Conservation (phyloP, 2,797 vertebrate genomes). For the Cyclopterus lumpus region DNA sequence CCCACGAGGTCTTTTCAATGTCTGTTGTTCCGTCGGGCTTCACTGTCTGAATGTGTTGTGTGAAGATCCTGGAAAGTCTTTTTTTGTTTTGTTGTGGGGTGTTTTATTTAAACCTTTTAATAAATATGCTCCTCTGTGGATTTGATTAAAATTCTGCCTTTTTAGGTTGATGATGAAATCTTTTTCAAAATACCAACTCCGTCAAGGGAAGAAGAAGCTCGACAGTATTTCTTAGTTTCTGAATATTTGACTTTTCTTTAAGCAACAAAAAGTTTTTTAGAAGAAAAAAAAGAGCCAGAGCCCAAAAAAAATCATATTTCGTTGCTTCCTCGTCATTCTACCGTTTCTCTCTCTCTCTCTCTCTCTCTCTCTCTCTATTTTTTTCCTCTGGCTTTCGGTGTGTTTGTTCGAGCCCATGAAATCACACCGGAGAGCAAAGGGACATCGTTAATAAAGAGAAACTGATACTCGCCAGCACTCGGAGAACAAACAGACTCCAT, state of each 20-base stretch:
- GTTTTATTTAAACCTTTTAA: not conserved
- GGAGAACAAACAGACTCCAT: conserved; percentile 69
- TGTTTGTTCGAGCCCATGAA: conserved; percentile 29
- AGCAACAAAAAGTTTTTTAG: not conserved
- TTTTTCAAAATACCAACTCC: conserved; percentile 10
- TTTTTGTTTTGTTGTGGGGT: not conserved
- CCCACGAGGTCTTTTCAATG: conserved; percentile 29
- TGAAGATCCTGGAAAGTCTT: conserved; percentile 1
- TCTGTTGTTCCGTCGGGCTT: conserved; percentile 44
- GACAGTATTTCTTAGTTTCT: not conserved
- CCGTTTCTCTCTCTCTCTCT: not conserved
- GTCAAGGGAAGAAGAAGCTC: not conserved
- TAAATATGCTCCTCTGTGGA: conserved; percentile 1
- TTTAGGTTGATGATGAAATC: conserved; percentile 2
- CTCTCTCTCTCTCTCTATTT: not conserved
- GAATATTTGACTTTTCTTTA: conserved; percentile 15
- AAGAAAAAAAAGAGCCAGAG: not conserved
- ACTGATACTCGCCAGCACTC: conserved; percentile 39
- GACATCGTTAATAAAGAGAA: conserved; percentile 57
- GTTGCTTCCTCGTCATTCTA: conserved; percentile 1
- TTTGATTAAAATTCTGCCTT: not conserved
- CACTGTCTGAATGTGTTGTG: conserved; percentile 12
- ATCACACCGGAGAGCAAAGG: conserved; percentile 50
- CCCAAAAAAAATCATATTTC: not conserved
- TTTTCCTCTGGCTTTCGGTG: not conserved